Evolutionary conservation across 1,140 invertebrate species (phyloP).

Genomic region (Mizuhopecten yessoensis): DNA sequence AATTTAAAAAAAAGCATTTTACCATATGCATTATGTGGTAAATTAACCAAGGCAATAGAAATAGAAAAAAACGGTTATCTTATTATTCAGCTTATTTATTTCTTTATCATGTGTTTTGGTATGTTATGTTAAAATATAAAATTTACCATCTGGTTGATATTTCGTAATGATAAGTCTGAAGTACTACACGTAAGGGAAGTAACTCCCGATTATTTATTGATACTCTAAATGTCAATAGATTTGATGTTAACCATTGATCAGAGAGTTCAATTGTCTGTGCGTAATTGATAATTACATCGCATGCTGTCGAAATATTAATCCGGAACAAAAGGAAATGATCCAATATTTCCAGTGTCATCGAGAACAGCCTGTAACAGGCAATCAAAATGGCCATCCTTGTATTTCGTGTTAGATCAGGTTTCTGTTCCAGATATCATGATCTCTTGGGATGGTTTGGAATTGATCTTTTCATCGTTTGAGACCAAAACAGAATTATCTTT

Average conservation of each 20-base stretch:
- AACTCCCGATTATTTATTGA: too few relatives aligned
- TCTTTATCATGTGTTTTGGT: too few relatives aligned
- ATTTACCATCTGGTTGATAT: too few relatives aligned
- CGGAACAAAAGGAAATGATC: background rate
- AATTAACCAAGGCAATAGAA: too few relatives aligned
- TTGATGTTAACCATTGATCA: background rate
- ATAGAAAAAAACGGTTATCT: too few relatives aligned
- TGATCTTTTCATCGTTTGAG: constrained; percentile 17
- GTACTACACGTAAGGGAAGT: too few relatives aligned
- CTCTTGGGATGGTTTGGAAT: background rate
- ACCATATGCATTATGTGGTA: too few relatives aligned
- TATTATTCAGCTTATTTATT: too few relatives aligned
- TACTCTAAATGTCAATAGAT: background rate
- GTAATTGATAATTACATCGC: background rate
- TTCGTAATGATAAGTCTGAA: too few relatives aligned
- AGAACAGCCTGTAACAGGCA: background rate
- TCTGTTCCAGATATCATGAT: background rate
- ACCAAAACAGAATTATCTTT: constrained; percentile 27
- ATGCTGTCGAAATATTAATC: background rate
- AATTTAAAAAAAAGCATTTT: too few relatives aligned
- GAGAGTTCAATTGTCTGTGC: background rate
- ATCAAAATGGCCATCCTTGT: background rate
- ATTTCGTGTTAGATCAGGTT: background rate
- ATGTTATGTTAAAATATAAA: too few relatives aligned
- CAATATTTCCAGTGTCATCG: background rate